A percentile compares a stretch with the other conserved stretches of the same genome.
phyloP scores from a whole-genome alignment of 1,140 invertebrate species.

The Zaprionus gabonicus region DNA sequence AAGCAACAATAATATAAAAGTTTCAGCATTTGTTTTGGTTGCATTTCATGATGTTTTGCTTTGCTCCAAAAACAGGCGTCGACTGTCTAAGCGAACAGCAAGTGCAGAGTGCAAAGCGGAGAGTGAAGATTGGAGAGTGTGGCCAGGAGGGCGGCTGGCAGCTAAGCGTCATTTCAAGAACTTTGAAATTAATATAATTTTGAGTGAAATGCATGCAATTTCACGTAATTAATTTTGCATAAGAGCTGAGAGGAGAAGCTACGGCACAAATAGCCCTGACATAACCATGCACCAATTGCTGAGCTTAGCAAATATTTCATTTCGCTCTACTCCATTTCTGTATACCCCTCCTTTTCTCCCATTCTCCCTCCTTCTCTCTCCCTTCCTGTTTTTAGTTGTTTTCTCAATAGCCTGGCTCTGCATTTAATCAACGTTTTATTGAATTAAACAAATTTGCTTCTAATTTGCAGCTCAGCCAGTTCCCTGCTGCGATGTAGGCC shows the following conservation, averaged over 20 bases:
- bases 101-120: background rate
- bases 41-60: conserved; percentile 41
- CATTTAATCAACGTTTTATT: conserved; percentile 73
- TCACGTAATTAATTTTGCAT: conserved; percentile 35
- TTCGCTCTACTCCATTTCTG: conserved; percentile 20
- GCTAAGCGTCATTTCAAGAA: conserved; percentile 19
- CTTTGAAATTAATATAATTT: conserved; percentile 50
- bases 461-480: conserved; percentile 50
- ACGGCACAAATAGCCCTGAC: background rate
- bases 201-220: conserved; percentile 28
- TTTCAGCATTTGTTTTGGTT: conserved; percentile 56
- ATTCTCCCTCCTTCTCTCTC: background rate
- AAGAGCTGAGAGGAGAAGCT: background rate
- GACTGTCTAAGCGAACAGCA: background rate
- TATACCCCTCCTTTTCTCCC: background rate
- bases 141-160: background rate
- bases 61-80: conserved; percentile 7
- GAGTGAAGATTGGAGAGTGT: background rate
- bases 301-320: conserved; percentile 32
- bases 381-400: conserved; percentile 15
- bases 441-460: conserved; percentile 78
- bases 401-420: conserved; percentile 47
- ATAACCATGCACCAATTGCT: background rate
- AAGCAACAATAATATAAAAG: conserved; percentile 26
- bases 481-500: conserved; percentile 27